These are phyloP conservation scores for Pemphredon lugubris DNA, from an alignment of 2,888 invertebrate genomes.

Conservation along the genomic window DNA sequence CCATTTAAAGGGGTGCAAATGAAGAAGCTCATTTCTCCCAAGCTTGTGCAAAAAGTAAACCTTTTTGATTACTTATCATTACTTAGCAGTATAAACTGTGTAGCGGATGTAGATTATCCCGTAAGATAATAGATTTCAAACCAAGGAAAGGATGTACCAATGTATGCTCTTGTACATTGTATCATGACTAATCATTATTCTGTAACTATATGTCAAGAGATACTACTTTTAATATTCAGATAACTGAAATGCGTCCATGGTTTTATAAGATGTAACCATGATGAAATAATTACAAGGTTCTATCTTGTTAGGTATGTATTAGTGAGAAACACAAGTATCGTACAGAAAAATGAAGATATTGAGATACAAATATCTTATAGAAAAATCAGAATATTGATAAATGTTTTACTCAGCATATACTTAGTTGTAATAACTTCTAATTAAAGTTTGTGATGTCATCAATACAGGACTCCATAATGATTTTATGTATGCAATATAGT, in stretches of 20 bases:
- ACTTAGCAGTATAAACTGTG: slow-evolving; percentile 10
- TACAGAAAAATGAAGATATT: slow-evolving; percentile 27
- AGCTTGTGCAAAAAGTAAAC: slow-evolving; percentile 26
- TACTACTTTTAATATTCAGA: slow-evolving; percentile 20
- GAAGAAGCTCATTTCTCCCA: slow-evolving; percentile 19
- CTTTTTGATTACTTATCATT: slow-evolving; percentile 24
- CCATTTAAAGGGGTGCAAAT: neutral
- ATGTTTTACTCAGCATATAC: slow-evolving; percentile 28
- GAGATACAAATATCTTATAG: slow-evolving; percentile 24
- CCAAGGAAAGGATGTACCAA: slow-evolving; percentile 5
- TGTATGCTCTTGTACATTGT: slow-evolving; percentile 24
- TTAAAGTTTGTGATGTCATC: slow-evolving; percentile 12
- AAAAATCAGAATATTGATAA: slow-evolving; percentile 23
- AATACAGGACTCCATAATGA: slow-evolving; percentile 6
- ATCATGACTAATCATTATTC: slow-evolving; percentile 1
- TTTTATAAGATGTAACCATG: slow-evolving; percentile 37
- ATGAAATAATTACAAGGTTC: slow-evolving; percentile 26
- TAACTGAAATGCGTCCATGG: slow-evolving; percentile 19
- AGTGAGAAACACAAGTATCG: slow-evolving; percentile 17
- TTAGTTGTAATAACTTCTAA: slow-evolving; percentile 31
- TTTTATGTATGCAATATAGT: slow-evolving; percentile 6
- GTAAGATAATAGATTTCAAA: slow-evolving; percentile 22
- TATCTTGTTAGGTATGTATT: slow-evolving; percentile 28
- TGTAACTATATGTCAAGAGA: slow-evolving; percentile 33
- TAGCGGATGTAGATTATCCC: slow-evolving; percentile 28